phyloP scores from a whole-genome alignment of 2,113 vertebrate species.

The Panthera tigris region DNA sequence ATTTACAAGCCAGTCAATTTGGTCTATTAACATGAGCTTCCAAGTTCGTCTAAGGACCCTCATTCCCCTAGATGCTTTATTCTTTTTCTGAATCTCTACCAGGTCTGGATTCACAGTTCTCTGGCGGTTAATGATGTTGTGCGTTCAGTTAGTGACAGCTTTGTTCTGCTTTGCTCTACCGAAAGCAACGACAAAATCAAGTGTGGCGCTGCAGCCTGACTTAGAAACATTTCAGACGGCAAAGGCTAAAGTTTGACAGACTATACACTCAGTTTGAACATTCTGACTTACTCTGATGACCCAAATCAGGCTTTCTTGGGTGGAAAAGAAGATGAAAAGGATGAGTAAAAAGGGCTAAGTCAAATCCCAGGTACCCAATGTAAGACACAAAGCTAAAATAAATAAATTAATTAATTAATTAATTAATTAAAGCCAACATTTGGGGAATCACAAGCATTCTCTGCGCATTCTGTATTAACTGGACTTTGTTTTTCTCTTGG shows the following conservation, averaged over 20 bases:
- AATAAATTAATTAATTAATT: neutral
- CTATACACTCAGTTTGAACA: neutral
- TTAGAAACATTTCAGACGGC: neutral
- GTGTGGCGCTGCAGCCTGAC: neutral
- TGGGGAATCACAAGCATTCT: neutral
- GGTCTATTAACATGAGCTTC: neutral
- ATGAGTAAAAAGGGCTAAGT: neutral
- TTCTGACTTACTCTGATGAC: neutral
- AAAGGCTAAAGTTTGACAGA: neutral
- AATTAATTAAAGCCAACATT: too few species aligned
- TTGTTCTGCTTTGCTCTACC: neutral
- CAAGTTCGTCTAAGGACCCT: neutral
- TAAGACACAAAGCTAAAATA: neutral
- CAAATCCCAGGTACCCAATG: neutral
- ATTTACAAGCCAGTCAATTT: neutral
- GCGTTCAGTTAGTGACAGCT: neutral
- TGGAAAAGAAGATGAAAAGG: neutral
- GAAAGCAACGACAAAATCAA: neutral
- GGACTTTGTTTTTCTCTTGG: neutral
- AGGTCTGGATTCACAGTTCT: neutral
- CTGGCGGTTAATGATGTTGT: neutral
- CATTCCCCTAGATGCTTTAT: neutral
- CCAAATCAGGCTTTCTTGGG: neutral
- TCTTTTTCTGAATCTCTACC: neutral
- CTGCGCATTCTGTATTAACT: neutral